Base-by-base conservation (phyloP, 2,113 vertebrate species). In the Odontophorus gujanensis region DNA sequence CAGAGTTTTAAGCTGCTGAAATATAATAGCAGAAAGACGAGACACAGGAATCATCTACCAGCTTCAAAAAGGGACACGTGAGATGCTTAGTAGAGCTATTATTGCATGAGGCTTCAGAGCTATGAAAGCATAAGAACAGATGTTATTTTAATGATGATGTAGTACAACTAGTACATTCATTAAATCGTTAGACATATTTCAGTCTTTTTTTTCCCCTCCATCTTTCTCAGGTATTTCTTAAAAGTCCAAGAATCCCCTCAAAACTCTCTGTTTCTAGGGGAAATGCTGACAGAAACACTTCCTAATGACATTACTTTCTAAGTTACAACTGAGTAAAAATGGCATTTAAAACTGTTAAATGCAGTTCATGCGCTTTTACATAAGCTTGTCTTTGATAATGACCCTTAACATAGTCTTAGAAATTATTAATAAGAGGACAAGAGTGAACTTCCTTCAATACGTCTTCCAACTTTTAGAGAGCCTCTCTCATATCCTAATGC, bases 31-130 rank as follows among this genome's bases (percentile, higher is more conserved):
- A 90, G 28, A 85, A 90, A 53, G 6, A 72, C 3, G 89, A 89
- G 30, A 65, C 22, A 51, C 0, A 57, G 17, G 24, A 92, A 51
- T 69, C 45, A 77, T 48, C 34, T 78, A 32, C 24, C 16, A 61
- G 7, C 42, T 85, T 80, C 67, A 71, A 63, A 47, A 0, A 2
- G 30, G 57, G 69, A 55, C 2, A 26, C 0, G 0, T 72, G 7
- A 79, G 91, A 89, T 30, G 8, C 6, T 80, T 48, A 74, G 7
- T 4, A 72, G 25, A 82, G 16, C 13, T 79, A 19, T 65, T 79
- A 59, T 5, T 69, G 24, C 2, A 4, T 14, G 28, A 58, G 5
- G 68, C 13, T 68, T 85, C n/a, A 69, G 36, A 58, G 57, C 13
- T 71, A 30, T 9, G 73, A 71, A 57, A 21, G 11, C 36, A 7